A percentile compares a stretch with the other conserved stretches of the same genome.
Evolutionary conservation across 2,888 invertebrate genomes (phyloP).

Genomic region (Limnephilus lunatus): DNA sequence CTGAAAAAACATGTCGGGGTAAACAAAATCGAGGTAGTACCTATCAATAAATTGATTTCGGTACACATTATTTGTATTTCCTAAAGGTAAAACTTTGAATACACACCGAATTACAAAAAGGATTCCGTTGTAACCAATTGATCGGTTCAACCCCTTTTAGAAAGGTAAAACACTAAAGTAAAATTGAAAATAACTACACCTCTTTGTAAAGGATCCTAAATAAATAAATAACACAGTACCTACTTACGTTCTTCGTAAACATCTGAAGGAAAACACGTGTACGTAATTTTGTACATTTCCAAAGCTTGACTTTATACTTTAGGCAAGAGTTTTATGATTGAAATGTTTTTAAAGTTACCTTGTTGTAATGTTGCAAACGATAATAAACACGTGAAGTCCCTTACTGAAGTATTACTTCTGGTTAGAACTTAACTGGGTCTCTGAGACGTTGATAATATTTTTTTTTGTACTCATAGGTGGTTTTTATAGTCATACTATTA

Average conservation of each 20-base stretch:
- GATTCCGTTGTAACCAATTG: background rate
- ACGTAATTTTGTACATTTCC: background rate
- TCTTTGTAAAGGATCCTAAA: background rate
- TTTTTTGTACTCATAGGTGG: no score
- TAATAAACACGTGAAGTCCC: no score
- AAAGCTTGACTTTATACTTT: background rate
- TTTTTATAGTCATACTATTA: no score
- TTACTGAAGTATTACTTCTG: no score
- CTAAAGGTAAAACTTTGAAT: background rate
- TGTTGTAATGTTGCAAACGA: no score
- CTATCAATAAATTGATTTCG: background rate
- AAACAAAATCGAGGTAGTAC: background rate
- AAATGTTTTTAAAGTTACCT: no score
- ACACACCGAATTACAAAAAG: background rate
- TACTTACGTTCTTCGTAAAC: background rate
- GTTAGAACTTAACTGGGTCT: no score
- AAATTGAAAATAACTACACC: background rate
- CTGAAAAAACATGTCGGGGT: background rate
- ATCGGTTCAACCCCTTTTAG: background rate
- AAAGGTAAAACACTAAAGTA: background rate
- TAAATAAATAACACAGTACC: background rate
- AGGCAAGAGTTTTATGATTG: background rate
- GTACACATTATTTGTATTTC: background rate
- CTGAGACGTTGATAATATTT: no score
- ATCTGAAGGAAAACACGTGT: background rate